phyloP scores from a whole-genome alignment of 2,797 vertebrate genomes.

The Protonibea diacanthus region DNA sequence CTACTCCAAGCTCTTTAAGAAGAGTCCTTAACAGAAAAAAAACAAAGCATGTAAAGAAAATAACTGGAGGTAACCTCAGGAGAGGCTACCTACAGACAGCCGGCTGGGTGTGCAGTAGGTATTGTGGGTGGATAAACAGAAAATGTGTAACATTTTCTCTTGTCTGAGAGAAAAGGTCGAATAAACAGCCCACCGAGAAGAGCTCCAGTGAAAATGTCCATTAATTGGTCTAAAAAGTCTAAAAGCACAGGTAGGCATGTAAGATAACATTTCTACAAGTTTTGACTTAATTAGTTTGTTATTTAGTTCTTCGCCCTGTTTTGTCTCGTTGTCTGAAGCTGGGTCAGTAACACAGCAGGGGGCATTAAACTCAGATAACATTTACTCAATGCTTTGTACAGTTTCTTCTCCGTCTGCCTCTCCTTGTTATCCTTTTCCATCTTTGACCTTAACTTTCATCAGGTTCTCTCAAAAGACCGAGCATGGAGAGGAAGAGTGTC shows the following conservation, averaged over 20 bases:
- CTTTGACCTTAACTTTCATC: no score
- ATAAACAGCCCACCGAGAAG: background rate
- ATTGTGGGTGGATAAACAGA: constrained; percentile 1
- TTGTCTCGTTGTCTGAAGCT: no score
- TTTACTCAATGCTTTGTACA: constrained; percentile 2
- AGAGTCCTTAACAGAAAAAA: background rate
- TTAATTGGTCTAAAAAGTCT: background rate
- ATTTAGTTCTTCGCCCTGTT: background rate
- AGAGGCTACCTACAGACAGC: constrained; percentile 5
- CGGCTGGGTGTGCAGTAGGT: background rate
- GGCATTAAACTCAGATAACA: constrained; percentile 3
- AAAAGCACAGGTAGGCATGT: background rate
- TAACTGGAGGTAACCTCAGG: constrained; percentile 14
- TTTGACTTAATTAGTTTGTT: background rate
- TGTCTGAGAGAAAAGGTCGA: background rate
- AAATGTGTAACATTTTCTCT: background rate
- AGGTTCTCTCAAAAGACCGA: no score
- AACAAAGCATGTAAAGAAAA: constrained; percentile 23
- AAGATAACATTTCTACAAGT: background rate
- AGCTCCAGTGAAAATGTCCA: background rate
- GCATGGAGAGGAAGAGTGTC: no score
- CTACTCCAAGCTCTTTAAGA: background rate
- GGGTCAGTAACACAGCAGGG: background rate
- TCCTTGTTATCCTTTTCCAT: no score
- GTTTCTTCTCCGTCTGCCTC: background rate